phyloP scores from a whole-genome alignment of 2,113 vertebrate genomes.

The Phylloscopus trochiloides region DNA sequence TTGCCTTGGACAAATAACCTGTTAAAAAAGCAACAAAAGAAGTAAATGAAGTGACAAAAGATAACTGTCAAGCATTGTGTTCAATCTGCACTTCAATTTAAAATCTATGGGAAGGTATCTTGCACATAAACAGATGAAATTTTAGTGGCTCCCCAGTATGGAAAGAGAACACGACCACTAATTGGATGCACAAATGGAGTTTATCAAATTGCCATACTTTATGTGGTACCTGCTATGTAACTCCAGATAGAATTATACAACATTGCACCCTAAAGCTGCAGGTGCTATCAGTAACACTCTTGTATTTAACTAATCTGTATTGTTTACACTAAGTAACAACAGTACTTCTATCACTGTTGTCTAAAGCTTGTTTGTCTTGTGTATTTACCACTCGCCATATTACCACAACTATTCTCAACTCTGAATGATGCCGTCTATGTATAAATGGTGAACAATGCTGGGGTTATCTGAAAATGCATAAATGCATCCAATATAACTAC shows the following conservation, averaged over 20 bases:
- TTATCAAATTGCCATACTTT: not conserved
- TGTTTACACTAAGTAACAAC: not conserved
- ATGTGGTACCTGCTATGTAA: not conserved
- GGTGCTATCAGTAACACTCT: not conserved
- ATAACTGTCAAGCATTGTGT: not conserved
- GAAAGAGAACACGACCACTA: not conserved
- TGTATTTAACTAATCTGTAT: not conserved
- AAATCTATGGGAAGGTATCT: not conserved
- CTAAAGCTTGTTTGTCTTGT: not conserved
- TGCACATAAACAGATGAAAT: not conserved
- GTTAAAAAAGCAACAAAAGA: constrained; percentile 41
- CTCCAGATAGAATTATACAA: not conserved
- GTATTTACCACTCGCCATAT: not conserved
- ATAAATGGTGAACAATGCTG: not conserved
- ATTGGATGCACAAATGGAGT: not conserved
- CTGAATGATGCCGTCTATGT: not conserved
- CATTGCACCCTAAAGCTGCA: not conserved
- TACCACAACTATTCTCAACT: not conserved
- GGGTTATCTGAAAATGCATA: not conserved
- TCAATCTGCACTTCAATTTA: not conserved
- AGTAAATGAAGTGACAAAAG: not conserved
- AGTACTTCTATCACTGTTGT: not conserved
- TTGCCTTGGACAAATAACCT: constrained; percentile 86
- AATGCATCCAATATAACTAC: not conserved
- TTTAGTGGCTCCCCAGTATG: not conserved